These are phyloP conservation scores for Abrostola tripartita DNA, from an alignment of 2,888 invertebrate species.

Conservation along the genomic window DNA sequence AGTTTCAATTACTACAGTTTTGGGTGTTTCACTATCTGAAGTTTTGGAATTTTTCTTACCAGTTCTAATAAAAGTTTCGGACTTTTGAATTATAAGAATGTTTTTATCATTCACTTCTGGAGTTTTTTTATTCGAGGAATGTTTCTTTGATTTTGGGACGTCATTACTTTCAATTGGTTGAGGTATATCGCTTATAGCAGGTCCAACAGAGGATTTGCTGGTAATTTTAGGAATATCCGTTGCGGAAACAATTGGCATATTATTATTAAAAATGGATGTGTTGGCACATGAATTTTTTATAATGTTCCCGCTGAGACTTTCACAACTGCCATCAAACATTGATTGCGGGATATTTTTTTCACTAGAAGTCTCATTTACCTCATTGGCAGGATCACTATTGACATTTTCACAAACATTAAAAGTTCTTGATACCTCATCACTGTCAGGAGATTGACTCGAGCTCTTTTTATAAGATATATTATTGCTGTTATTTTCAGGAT, in stretches of 20 bases:
- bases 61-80: neutral
- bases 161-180: neutral
- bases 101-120: neutral
- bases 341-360: neutral
- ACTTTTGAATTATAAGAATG: neutral
- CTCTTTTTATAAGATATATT: neutral
- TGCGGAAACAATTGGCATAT: neutral
- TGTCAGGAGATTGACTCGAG: neutral
- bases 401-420: neutral
- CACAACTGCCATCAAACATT: neutral
- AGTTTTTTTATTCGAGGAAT: neutral
- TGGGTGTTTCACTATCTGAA: neutral
- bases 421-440: neutral
- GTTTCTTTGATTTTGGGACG: neutral
- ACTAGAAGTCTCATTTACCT: constrained; percentile 1
- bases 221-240: neutral
- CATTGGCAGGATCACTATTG: neutral
- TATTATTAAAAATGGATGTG: neutral
- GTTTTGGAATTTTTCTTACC: neutral
- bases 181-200: no score
- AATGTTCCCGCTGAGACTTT: neutral
- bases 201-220: neutral
- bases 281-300: neutral
- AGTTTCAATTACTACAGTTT: neutral
- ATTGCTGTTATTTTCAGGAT: neutral